Conservation (phyloP, 2,888 invertebrate genomes). For the Drosophila anomalata region DNA sequence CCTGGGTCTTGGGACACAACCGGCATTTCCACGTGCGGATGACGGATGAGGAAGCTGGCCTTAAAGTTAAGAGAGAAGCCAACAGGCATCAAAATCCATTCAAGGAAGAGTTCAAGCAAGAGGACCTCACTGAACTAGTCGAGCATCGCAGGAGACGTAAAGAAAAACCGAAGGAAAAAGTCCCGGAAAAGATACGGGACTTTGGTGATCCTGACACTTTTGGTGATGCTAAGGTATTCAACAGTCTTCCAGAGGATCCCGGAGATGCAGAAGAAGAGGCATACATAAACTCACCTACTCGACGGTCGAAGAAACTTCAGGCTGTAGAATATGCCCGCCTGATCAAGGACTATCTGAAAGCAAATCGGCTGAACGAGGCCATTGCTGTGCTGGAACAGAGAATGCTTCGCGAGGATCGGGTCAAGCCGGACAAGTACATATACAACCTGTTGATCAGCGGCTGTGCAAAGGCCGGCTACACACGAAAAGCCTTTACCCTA, state of each 20-base stretch:
- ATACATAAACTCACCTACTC: conserved; percentile 85
- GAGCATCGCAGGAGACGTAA: conserved; percentile 3
- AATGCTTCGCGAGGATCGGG: conserved; percentile 91
- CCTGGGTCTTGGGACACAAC: conserved; percentile 10
- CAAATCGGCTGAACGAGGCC: conserved; percentile 90
- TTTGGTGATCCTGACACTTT: conserved; percentile 74
- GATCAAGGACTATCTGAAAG: conserved; percentile 88
- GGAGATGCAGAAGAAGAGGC: conserved; percentile 87
- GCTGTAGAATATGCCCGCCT: conserved; percentile 88
- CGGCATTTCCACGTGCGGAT: conserved; percentile 70
- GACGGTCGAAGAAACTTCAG: conserved; percentile 85
- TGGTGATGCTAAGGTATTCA: conserved; percentile 57
- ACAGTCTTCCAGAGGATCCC: conserved; percentile 76
- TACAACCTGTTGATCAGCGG: conserved; percentile 93
- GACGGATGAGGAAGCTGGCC: conserved; percentile 72
- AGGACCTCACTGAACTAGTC: not conserved
- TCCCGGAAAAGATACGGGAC: conserved; percentile 21
- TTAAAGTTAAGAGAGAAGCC: conserved; percentile 59
- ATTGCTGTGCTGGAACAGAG: conserved; percentile 90
- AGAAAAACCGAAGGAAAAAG: not conserved
- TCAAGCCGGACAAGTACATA: conserved; percentile 91
- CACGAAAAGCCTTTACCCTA: conserved; percentile 93
- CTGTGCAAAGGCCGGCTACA: conserved; percentile 92
- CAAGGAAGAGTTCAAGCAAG: conserved; percentile 9
- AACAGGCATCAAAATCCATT: conserved; percentile 49